phyloP scores from a whole-genome alignment of 2,113 vertebrate species.

The Gnathonemus echidnorhynchus region DNA sequence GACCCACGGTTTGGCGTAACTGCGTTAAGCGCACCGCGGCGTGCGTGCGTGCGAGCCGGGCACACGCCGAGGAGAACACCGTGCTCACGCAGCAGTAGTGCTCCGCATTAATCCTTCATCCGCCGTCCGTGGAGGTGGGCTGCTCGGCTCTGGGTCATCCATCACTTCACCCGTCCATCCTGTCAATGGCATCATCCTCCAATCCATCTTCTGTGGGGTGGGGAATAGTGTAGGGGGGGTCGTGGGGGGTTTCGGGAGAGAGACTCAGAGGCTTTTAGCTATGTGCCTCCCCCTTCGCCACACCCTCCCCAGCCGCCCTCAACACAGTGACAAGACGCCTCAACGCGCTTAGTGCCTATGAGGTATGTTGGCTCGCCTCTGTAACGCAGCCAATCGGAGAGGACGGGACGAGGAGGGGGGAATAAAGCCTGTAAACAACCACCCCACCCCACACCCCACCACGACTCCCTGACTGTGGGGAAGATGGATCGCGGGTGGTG shows the following conservation, averaged over 20 bases:
- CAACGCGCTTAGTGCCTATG: neutral
- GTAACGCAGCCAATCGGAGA: neutral
- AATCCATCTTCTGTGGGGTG: slow-evolving; percentile 58
- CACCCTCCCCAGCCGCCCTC: neutral
- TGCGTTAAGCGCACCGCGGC: neutral
- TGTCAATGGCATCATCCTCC: slow-evolving; percentile 68
- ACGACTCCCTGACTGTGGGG: neutral
- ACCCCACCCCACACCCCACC: neutral
- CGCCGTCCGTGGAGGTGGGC: slow-evolving; percentile 36
- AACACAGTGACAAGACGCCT: neutral
- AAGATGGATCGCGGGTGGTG: neutral
- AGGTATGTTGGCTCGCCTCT: neutral
- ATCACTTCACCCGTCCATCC: slow-evolving; percentile 64
- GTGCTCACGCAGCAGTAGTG: slow-evolving; percentile 20
- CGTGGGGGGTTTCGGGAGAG: neutral
- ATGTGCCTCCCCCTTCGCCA: neutral
- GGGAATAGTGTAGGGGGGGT: slow-evolving; percentile 13
- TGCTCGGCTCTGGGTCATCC: slow-evolving; percentile 46
- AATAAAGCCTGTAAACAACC: neutral
- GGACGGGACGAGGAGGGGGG: neutral
- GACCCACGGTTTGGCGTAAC: neutral
- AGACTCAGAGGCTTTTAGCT: no score
- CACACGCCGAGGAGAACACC: neutral
- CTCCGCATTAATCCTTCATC: slow-evolving; percentile 69
- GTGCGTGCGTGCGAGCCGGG: neutral